Evolutionary conservation across 64 coral and sea anemone genomes (phyloP).

Genomic region (Stylophora pistillata): DNA sequence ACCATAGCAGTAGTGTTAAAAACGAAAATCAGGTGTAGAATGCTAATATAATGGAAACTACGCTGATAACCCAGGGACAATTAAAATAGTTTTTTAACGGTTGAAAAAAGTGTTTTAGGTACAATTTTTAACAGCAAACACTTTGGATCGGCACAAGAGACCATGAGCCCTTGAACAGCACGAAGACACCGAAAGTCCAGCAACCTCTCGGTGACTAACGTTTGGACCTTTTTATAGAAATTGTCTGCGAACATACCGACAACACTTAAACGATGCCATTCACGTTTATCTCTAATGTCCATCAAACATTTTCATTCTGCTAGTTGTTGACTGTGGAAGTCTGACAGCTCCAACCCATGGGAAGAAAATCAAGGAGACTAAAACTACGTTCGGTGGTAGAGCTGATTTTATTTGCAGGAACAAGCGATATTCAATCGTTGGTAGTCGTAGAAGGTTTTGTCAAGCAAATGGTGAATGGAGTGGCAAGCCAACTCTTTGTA

Average conservation of each 20-base stretch:
- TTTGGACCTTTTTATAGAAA: too few species aligned
- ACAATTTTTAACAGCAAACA: too few species aligned
- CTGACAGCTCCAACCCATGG: slow-evolving; percentile 14
- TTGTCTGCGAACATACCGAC: too few species aligned
- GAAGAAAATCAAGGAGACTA: slow-evolving; percentile 17
- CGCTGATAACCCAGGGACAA: too few species aligned
- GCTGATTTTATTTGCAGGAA: slow-evolving; percentile 13
- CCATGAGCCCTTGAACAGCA: too few species aligned
- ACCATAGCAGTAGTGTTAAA: too few species aligned
- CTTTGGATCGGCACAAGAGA: too few species aligned
- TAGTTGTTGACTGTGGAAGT: slow-evolving; percentile 41
- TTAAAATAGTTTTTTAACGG: neutral
- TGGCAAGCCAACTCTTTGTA: slow-evolving; percentile 7
- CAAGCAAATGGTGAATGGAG: slow-evolving; percentile 18
- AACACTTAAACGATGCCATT: neutral
- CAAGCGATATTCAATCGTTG: neutral
- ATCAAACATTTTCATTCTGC: neutral
- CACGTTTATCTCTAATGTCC: too few species aligned
- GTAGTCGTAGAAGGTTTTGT: slow-evolving; percentile 7
- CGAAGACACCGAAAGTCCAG: too few species aligned
- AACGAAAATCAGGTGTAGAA: neutral
- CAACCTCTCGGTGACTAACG: too few species aligned
- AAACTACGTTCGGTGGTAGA: slow-evolving; percentile 15
- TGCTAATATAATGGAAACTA: neutral
- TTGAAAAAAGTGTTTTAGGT: neutral